phyloP scores from a whole-genome alignment of 2,797 vertebrate genomes.

The Poeciliopsis presidionis region DNA sequence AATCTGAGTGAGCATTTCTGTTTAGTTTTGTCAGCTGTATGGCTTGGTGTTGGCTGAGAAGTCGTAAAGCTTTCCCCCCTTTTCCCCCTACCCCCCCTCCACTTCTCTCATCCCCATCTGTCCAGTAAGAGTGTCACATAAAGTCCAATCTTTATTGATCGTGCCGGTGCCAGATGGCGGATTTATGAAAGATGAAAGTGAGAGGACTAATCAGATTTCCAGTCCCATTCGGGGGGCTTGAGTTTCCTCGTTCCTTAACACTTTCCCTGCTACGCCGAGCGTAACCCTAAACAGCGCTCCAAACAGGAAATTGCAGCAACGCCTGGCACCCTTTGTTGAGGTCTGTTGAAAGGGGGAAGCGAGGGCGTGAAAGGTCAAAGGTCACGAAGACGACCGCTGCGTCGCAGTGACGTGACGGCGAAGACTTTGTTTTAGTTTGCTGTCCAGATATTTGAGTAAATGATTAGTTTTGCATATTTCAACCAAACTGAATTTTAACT shows the following conservation, averaged over 20 bases:
- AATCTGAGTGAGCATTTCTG: neutral
- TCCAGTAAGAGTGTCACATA: conserved; percentile 79
- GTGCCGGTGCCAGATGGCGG: conserved; percentile 80
- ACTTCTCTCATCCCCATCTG: conserved; percentile 44
- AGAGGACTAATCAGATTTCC: conserved; percentile 82
- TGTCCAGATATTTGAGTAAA: neutral
- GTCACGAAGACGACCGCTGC: conserved; percentile 19
- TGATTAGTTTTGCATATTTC: neutral
- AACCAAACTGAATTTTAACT: neutral
- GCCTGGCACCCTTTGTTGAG: conserved; percentile 63
- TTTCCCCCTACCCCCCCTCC: neutral
- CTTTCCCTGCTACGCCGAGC: conserved; percentile 75
- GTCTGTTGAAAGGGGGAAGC: neutral
- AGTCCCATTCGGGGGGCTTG: conserved; percentile 77
- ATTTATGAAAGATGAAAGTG: conserved; percentile 84
- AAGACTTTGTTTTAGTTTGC: neutral
- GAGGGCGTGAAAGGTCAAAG: conserved; percentile 39
- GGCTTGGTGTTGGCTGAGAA: conserved; percentile 37
- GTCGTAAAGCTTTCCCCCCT: neutral
- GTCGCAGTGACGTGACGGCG: neutral
- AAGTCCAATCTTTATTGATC: conserved; percentile 81
- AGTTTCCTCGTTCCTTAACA: conserved; percentile 81
- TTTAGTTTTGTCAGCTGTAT: conserved; percentile 48
- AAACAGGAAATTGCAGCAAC: conserved; percentile 82
- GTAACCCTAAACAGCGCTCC: conserved; percentile 79